Conservation (phyloP, 2,113 vertebrate genomes). For the Alethe diademata region DNA sequence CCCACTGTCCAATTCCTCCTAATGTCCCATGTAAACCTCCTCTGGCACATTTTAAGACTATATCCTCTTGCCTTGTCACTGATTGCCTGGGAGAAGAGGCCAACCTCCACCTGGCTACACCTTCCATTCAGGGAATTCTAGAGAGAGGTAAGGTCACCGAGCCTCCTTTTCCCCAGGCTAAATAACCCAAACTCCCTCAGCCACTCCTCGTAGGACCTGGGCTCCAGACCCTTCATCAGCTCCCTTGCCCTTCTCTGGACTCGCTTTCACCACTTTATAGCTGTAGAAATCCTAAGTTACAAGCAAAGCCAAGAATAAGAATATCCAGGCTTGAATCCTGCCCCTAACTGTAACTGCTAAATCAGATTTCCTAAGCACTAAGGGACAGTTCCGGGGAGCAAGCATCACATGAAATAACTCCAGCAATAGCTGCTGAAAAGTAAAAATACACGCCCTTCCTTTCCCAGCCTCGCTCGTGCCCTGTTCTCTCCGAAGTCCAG, state of each 20-base stretch:
- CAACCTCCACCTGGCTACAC: not conserved
- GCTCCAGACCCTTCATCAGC: not conserved
- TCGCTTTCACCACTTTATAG: not conserved
- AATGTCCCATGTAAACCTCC: not conserved
- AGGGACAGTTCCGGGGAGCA: not conserved
- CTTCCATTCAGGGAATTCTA: not conserved
- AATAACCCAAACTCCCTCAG: not conserved
- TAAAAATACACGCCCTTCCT: not conserved
- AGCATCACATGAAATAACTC: not conserved
- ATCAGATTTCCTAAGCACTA: not conserved
- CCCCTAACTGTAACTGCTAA: not conserved
- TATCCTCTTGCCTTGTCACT: not conserved
- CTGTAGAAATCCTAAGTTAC: not conserved
- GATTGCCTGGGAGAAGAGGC: not conserved
- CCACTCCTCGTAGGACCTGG: not conserved
- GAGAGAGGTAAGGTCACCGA: not conserved
- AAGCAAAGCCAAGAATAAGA: not conserved
- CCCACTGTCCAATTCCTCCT: not conserved
- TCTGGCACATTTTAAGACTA: not conserved
- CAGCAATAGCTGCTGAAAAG: not conserved
- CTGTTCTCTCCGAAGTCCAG: fast-evolving
- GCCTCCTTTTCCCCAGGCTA: not conserved
- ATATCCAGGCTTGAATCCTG: not conserved
- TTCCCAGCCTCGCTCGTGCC: not conserved
- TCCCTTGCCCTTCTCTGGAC: not conserved